Evolutionary conservation across 2,113 vertebrate genomes (phyloP).

Genomic region (Solea solea): DNA sequence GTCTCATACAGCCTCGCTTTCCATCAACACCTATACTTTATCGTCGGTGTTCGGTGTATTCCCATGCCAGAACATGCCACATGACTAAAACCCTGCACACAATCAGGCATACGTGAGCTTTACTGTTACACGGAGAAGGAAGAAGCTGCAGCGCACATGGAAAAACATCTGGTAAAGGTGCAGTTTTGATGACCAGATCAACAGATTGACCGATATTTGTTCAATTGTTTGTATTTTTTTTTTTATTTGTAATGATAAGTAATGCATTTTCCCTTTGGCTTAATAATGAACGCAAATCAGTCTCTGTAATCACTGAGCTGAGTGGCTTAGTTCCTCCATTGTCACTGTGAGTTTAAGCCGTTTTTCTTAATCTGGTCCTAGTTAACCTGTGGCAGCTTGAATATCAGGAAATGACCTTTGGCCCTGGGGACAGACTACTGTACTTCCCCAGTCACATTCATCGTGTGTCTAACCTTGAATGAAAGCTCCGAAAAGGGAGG

Average conservation of each 20-base stretch:
- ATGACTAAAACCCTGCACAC: constrained; percentile 32
- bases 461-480: constrained; percentile 68
- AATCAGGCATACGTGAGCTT: not conserved
- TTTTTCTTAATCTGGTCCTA: constrained; percentile 74
- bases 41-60: constrained; percentile 51
- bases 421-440: constrained; percentile 74
- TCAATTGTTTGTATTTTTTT: not conserved
- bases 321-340: constrained; percentile 36
- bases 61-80: constrained; percentile 51
- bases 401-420: constrained; percentile 78
- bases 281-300: not conserved
- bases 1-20: constrained; percentile 53
- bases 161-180: not conserved
- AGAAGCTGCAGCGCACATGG: constrained; percentile 1
- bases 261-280: not conserved
- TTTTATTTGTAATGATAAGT: not conserved
- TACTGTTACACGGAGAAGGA: not conserved
- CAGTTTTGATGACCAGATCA: too few species aligned
- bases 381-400: constrained; percentile 70
- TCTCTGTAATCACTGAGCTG: constrained; percentile 13
- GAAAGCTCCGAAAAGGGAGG: constrained; percentile 62
- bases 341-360: constrained; percentile 56
- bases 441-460: constrained; percentile 79
- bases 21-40: constrained; percentile 63
- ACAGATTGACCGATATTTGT: not conserved